phyloP scores from a whole-genome alignment of 2,888 invertebrate species.

The Orthosia cruda region DNA sequence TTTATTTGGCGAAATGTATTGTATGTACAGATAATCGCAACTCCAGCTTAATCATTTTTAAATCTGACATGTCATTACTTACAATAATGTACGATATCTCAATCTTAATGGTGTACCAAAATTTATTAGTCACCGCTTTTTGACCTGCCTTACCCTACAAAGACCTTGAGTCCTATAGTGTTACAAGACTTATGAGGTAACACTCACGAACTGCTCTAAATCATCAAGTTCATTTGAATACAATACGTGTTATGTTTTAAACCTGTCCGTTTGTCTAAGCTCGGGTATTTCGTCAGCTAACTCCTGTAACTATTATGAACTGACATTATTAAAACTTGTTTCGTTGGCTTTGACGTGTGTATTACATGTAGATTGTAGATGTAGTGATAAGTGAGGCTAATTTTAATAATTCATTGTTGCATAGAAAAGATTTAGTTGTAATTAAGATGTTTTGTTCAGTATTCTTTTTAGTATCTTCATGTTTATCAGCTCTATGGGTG shows the following conservation, averaged over 20 bases:
- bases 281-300: conserved; percentile 51
- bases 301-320: conserved; percentile 52
- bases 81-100: conserved; percentile 27
- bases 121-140: conserved; percentile 37
- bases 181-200: conserved; percentile 75
- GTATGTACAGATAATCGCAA: background rate
- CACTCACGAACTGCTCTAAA: conserved; percentile 77
- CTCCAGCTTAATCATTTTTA: conserved; percentile 3
- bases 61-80: conserved; percentile 23
- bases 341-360: conserved; percentile 56
- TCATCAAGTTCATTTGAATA: conserved; percentile 84
- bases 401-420: conserved; percentile 22
- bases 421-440: conserved; percentile 25
- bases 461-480: background rate
- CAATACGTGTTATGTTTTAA: conserved; percentile 78
- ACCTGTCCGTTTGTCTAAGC: conserved; percentile 71
- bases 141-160: conserved; percentile 33
- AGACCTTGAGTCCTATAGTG: conserved; percentile 63
- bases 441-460: conserved; percentile 12
- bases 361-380: conserved; percentile 53
- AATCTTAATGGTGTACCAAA: conserved; percentile 18
- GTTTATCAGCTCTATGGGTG: background rate
- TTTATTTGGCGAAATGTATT: background rate
- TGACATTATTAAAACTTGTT: conserved; percentile 63
- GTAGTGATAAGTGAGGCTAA: conserved; percentile 37